A percentile compares a stretch with the other conserved stretches of the same genome.
Conservation (phyloP, 2,888 invertebrate species). For the Ethmia dodecea region DNA sequence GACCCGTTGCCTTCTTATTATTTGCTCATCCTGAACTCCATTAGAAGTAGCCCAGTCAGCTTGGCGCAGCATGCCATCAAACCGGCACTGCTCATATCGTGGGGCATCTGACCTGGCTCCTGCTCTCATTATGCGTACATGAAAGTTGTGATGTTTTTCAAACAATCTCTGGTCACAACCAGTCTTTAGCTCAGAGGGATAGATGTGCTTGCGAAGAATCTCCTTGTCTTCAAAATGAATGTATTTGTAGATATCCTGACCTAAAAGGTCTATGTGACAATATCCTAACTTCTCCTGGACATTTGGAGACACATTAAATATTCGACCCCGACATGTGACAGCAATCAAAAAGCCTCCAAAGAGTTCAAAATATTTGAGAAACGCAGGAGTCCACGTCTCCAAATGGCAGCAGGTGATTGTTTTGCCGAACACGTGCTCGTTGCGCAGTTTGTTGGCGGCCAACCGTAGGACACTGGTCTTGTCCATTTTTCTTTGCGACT, state of each 20-base stretch:
- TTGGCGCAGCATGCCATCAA: constrained; percentile 81
- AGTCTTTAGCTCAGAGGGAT: constrained; percentile 69
- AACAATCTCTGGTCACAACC: constrained; percentile 47
- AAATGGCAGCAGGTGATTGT: constrained; percentile 64
- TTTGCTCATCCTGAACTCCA: constrained; percentile 70
- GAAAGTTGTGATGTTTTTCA: constrained; percentile 75
- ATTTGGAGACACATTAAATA: constrained; percentile 90
- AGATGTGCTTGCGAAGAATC: constrained; percentile 82
- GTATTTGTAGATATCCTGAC: constrained; percentile 91
- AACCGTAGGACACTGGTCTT: constrained; percentile 93
- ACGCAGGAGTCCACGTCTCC: constrained; percentile 74
- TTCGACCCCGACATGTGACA: constrained; percentile 87
- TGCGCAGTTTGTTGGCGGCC: constrained; percentile 89
- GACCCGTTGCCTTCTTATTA: constrained; percentile 68
- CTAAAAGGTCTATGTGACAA: constrained; percentile 92
- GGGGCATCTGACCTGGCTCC: constrained; percentile 85
- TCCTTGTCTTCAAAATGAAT: constrained; percentile 91
- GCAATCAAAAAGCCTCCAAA: constrained; percentile 89
- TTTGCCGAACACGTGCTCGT: constrained; percentile 83
- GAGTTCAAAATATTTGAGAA: constrained; percentile 80
- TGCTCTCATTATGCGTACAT: constrained; percentile 80
- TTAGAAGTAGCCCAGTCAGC: constrained; percentile 77
- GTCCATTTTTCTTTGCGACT: constrained; percentile 90
- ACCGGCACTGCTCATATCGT: constrained; percentile 82
- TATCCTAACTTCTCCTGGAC: constrained; percentile 92